Evolutionary conservation across 1,140 invertebrate genomes (phyloP), one percentile per base, ranked within the genome.

Genomic region (Drosophila trapezifrons): DNA sequence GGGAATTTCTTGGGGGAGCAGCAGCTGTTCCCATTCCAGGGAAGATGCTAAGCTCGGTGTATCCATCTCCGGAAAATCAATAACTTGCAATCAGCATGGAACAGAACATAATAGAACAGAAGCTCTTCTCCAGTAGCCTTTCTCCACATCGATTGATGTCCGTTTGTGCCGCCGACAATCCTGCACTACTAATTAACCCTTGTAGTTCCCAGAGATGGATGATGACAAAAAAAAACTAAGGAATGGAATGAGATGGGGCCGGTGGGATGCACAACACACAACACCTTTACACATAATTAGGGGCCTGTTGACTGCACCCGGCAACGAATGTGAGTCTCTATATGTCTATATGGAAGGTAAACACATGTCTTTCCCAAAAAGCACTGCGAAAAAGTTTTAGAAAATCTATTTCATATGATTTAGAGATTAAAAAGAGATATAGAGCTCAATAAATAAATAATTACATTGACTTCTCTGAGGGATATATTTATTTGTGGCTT

Each of bases 251-350:
- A 37, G n/a, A 38, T 27, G 56, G 38, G 18, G 45, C 22, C 37
- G 20, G 13, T 46, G 47, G 40, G 37, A 67, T 32, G 29, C 29
- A 32, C 49, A 45, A 43, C 52, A 75, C 37, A 71, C 76, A 84
- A 86, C 82, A 86, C 79, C 82, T 87, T 86, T 86, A 86, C 79
- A 86, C 83, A 87, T 83, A 86, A 86, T 86, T 86, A 86, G 82
- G 78, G 82, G 79, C 82, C 83, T 79, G 79, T 86, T 83, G 82
- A 83, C 76, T 79, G 79, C 79, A 38, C 67, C 42, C 75, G 76
- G 82, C 79, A 87, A 78, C 58, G 74, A 64, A 64, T 80, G 51
- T 40, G 56, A 56, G 46, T 75, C 59, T 65, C 46, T 67, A 66
- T 71, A 67, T 83, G 80, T 52, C 56, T 56, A 75, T 66, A 69